phyloP scores from a whole-genome alignment of 1,140 invertebrate species.

The Drosophila arizonae region DNA sequence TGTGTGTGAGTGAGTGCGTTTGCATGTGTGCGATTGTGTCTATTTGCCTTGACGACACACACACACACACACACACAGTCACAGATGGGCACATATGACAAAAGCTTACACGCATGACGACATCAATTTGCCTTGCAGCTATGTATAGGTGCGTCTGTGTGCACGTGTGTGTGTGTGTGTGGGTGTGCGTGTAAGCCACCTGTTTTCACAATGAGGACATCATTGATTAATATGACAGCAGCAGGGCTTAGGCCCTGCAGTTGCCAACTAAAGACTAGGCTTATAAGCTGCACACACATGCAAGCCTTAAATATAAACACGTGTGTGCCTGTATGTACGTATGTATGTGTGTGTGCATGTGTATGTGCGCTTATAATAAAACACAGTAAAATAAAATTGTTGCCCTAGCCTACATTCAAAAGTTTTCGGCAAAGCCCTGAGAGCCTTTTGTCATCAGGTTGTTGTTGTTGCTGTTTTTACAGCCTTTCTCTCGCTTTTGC shows the following conservation, averaged over 20 bases:
- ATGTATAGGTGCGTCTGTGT: slow-evolving; percentile 9
- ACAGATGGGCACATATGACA: slow-evolving; percentile 36
- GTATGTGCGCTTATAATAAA: slow-evolving; percentile 26
- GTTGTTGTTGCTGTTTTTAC: slow-evolving; percentile 11
- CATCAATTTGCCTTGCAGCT: slow-evolving; percentile 72
- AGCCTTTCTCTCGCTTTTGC: slow-evolving; percentile 22
- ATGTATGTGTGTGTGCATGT: slow-evolving; percentile 18
- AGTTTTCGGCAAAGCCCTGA: slow-evolving; percentile 53
- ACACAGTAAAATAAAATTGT: slow-evolving; percentile 35
- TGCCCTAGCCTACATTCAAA: slow-evolving; percentile 64
- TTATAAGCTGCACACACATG: slow-evolving; percentile 32
- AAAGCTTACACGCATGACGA: slow-evolving; percentile 79
- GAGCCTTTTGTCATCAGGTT: slow-evolving; percentile 10
- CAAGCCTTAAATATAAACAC: slow-evolving; percentile 31
- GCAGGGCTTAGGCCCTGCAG: slow-evolving; percentile 44
- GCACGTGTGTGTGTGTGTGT: slow-evolving; percentile 9
- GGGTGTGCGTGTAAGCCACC: slow-evolving; percentile 64
- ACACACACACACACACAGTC: slow-evolving; percentile 14
- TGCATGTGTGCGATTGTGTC: slow-evolving; percentile 15
- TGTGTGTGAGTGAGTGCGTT: slow-evolving; percentile 6
- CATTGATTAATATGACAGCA: slow-evolving; percentile 79
- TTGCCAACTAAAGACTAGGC: slow-evolving; percentile 32
- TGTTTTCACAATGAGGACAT: slow-evolving; percentile 80
- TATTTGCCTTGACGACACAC: slow-evolving; percentile 27
- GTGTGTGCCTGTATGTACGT: not conserved